phyloP scores from a whole-genome alignment of 2,888 invertebrate species.

The Cerceris rybyensis region DNA sequence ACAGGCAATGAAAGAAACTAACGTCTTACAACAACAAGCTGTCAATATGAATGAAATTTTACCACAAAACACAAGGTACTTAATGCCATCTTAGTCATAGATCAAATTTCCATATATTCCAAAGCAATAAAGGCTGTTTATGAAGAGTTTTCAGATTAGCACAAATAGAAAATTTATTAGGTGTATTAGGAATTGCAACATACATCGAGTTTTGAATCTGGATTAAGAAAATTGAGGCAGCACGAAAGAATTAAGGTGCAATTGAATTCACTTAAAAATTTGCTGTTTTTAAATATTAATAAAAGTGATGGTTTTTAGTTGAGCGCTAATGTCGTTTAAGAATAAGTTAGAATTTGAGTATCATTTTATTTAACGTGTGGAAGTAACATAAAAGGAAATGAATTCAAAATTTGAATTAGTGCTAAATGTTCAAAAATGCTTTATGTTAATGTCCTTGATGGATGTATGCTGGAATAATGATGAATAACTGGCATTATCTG shows the following conservation, averaged over 20 bases:
- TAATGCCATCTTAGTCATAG: conserved; percentile 79
- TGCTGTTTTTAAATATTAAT: conserved; percentile 4
- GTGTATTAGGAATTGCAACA: conserved; percentile 43
- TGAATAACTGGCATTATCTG: conserved; percentile 7
- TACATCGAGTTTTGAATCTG: conserved; percentile 19
- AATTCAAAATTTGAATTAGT: background rate
- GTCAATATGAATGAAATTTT: conserved; percentile 80
- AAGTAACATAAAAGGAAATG: background rate
- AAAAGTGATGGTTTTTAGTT: conserved; percentile 4
- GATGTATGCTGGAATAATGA: conserved; percentile 1
- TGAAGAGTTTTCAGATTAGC: conserved; percentile 28
- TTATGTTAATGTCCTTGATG: background rate
- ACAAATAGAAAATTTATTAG: conserved; percentile 58
- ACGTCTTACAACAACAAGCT: conserved; percentile 72
- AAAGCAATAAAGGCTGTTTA: conserved; percentile 65
- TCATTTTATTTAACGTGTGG: background rate
- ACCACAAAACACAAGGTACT: conserved; percentile 79
- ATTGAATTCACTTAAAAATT: conserved; percentile 14
- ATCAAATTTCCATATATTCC: conserved; percentile 34
- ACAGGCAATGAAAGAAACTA: conserved; percentile 74
- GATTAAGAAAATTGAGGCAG: background rate
- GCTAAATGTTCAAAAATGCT: background rate
- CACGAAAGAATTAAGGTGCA: conserved; percentile 27
- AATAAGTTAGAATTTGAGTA: background rate
- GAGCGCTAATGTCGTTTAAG: background rate